These are phyloP conservation scores for Drosophila percnosoma DNA, from an alignment of 2,888 invertebrate genomes.

Conservation along the genomic window DNA sequence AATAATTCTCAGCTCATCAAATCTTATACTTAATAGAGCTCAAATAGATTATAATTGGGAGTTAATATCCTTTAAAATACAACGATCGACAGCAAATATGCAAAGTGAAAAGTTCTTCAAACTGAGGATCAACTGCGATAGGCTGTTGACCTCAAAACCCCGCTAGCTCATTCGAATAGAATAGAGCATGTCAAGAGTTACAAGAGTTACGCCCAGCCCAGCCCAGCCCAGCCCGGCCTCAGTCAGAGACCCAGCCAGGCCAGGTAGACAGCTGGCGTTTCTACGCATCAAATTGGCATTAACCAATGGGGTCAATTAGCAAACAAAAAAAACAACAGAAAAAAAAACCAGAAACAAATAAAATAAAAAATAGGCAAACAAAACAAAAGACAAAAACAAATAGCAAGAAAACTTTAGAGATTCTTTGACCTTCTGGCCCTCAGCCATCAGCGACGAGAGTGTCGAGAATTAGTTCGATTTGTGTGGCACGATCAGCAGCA, in stretches of 20 bases:
- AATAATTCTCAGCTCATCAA: not conserved
- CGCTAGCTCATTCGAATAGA: slow-evolving; percentile 14
- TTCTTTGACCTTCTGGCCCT: slow-evolving; percentile 48
- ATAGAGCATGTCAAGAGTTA: slow-evolving; percentile 33
- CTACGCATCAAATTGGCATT: slow-evolving; percentile 71
- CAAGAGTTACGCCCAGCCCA: slow-evolving; percentile 29
- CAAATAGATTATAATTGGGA: not conserved
- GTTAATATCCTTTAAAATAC: slow-evolving; percentile 6
- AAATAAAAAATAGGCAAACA: not conserved
- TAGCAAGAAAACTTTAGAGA: not conserved
- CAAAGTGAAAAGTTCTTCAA: slow-evolving; percentile 12
- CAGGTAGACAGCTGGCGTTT: slow-evolving; percentile 17
- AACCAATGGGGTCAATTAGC: slow-evolving; percentile 44
- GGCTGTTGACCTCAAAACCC: slow-evolving; percentile 59
- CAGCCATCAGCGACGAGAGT: slow-evolving; percentile 25
- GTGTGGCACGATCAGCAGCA: slow-evolving; percentile 43
- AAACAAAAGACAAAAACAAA: not conserved
- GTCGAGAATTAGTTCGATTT: slow-evolving; percentile 55
- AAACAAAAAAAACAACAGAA: not conserved
- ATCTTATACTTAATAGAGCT: not conserved
- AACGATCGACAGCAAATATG: slow-evolving; percentile 16
- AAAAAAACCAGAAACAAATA: not conserved
- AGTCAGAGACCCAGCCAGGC: not conserved
- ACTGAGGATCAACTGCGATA: slow-evolving; percentile 13
- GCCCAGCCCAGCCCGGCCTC: not conserved